Evolutionary conservation across 2,113 vertebrate species (phyloP), one percentile per base, ranked within the genome.

Genomic region (Butorides virescens): DNA sequence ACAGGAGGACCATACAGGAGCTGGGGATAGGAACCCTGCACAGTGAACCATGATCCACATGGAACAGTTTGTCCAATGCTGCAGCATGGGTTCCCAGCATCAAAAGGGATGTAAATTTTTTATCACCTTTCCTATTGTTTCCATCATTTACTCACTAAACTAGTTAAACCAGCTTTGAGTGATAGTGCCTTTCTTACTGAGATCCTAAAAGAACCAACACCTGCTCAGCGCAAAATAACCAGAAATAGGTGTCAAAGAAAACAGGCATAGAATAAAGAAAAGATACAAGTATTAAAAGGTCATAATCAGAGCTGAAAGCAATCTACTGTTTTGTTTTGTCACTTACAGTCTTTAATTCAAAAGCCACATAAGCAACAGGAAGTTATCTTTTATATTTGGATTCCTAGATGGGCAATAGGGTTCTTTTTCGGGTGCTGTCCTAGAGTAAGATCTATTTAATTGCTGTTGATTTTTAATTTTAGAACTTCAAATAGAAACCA

Each of bases 21-120:
- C 26, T 58, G 20, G 29, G 27, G 32, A 13, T 0, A 2, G 37
- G 12, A 78, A 47, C 0, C 1, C 34, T 66, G 20, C 0, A 0
- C 21, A 65, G 15, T 5, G 0, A 73, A 19, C 23, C n/a, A 9
- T 26, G n/a, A 55, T 50, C 37, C 29, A 37, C 3, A 6, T 3
- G 17, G 22, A 66, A 39, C 46, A 42, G 2, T n/a, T 67, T 12
- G 2, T 56, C 30, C 1, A 1, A 4, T 58, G 42, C 7, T 80
- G 34, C 21, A 72, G 18, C 30, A 72, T 20, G 13, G 6, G 4
- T 32, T 92, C 47, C 18, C 20, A 67, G 15, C 10, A 78, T 23
- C 44, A 50, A 11, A 78, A 23, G 17, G 7, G 3, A 59, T 1
- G 1, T 25, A 26, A 53, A 15, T 37, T 62, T 84, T 7, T 10